Conservation (phyloP, 2,113 vertebrate species). For the Leptodactylus fuscus region DNA sequence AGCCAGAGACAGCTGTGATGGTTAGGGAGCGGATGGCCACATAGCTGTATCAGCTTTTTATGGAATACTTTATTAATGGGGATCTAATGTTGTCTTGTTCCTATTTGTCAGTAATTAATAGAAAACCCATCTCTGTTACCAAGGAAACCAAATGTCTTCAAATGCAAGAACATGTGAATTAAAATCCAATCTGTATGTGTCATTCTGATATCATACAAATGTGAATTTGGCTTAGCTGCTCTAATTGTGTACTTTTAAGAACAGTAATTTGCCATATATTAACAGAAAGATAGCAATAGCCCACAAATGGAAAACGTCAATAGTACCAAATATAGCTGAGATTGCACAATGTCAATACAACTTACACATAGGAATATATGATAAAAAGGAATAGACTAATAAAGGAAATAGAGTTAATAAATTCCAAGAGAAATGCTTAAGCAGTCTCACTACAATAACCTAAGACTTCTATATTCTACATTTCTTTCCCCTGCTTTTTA, state of each 20-base stretch:
- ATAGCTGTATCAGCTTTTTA: not conserved
- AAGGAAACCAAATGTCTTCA: not conserved
- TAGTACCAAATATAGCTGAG: too few relatives aligned
- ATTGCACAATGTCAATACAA: too few relatives aligned
- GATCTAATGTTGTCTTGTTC: not conserved
- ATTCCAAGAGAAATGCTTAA: too few relatives aligned
- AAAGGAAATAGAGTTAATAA: too few relatives aligned
- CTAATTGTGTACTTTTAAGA: not conserved
- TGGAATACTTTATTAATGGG: not conserved
- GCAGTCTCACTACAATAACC: too few relatives aligned
- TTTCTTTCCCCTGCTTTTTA: too few relatives aligned
- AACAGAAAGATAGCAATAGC: too few relatives aligned
- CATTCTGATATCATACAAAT: not conserved
- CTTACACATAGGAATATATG: too few relatives aligned
- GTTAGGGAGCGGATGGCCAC: not conserved
- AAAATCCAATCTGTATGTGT: not conserved
- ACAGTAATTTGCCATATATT: too few relatives aligned
- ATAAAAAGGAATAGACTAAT: too few relatives aligned
- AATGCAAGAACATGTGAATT: not conserved
- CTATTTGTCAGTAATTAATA: not conserved
- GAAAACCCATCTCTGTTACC: not conserved
- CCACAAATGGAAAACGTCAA: too few relatives aligned
- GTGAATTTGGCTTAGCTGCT: not conserved
- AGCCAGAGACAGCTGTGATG: conserved; percentile 24
- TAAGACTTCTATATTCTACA: too few relatives aligned